Base-by-base conservation (phyloP, 2,797 vertebrate species). In the Pantherophis vulpinus region DNA sequence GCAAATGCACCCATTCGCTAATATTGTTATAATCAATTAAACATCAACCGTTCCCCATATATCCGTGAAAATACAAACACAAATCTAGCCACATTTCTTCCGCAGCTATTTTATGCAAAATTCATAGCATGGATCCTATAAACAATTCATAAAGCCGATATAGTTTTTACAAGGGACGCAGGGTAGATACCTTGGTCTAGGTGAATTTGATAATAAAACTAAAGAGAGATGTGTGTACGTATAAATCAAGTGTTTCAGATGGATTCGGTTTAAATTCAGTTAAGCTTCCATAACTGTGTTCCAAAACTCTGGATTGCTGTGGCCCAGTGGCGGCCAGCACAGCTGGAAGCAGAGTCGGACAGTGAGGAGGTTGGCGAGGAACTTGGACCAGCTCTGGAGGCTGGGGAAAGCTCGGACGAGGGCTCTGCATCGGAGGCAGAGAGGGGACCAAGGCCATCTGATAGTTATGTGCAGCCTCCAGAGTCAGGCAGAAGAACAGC, bases 141-240 rank as follows among this genome's bases (percentile, higher is more conserved):
- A 98, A 98, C 97, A 97, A 98, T 98, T 98, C 96, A 98, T 98
- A 95, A 97, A 96, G 96, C 96, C 95, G 96, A 95, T 63, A 95
- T 14, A 94, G 94, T 86, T 94, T 95, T 61, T 94, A 94, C 89
- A 93, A 95, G 94, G 95, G 94, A 91, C 91, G 91, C 93, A 94
- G 94, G 93, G 91, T 93, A 93, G 92, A 92, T 90, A 94, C 59
- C 59, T 90, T 92, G 92, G 79, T 55, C 92, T 86, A 54, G 91
- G 95, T 89, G 88, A 95, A 91, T 92, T 93, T 94, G 90, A 94
- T 9, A 23, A 91, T 58, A 95, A 96, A 95, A 59, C 14, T 93
- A 93, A 58, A 83, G 7, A 60, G 37, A 1, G 29, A 3, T 42
- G 59, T 42, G 4, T 37, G 18, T 79, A 23, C 0, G 11, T 23